phyloP scores from a whole-genome alignment of 2,113 vertebrate genomes.

The Cryptomyrus ogoouensis region DNA sequence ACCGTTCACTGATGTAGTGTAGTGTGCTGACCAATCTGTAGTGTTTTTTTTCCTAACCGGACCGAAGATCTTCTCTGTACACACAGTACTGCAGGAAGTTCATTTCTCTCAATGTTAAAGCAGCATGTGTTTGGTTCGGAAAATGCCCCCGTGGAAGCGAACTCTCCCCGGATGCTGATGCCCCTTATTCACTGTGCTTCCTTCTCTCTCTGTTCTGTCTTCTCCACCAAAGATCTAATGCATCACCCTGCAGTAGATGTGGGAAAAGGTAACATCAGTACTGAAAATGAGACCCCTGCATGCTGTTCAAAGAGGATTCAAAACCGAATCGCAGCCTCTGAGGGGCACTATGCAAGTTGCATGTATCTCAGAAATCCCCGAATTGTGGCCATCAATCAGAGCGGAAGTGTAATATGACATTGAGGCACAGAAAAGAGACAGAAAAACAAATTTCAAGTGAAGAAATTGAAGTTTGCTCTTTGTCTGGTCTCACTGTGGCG shows the following conservation, averaged over 20 bases:
- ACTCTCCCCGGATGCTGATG: background rate
- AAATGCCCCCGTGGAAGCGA: background rate
- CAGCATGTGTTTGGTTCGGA: background rate
- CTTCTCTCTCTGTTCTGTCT: slow-evolving; percentile 62
- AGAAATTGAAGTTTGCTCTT: background rate
- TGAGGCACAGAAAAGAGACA: background rate
- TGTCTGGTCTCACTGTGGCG: background rate
- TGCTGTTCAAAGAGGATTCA: slow-evolving; percentile 31
- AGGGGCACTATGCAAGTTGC: background rate
- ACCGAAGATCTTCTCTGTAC: background rate
- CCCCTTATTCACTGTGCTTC: slow-evolving; percentile 50
- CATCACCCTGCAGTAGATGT: slow-evolving; percentile 72
- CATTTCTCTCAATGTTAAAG: background rate
- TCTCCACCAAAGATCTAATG: slow-evolving; percentile 70
- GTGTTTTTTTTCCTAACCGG: slow-evolving; percentile 13
- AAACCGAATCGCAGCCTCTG: background rate
- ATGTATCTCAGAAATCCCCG: background rate
- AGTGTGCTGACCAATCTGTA: background rate
- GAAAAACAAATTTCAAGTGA: background rate
- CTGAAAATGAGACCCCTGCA: slow-evolving; percentile 49
- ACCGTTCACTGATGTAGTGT: background rate
- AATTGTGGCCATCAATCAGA: background rate
- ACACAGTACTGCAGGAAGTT: background rate
- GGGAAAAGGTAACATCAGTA: slow-evolving; percentile 82
- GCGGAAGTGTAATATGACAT: background rate